These are phyloP conservation scores for Caligus rogercresseyi DNA, from an alignment of 1,140 invertebrate species.

Conservation along the genomic window DNA sequence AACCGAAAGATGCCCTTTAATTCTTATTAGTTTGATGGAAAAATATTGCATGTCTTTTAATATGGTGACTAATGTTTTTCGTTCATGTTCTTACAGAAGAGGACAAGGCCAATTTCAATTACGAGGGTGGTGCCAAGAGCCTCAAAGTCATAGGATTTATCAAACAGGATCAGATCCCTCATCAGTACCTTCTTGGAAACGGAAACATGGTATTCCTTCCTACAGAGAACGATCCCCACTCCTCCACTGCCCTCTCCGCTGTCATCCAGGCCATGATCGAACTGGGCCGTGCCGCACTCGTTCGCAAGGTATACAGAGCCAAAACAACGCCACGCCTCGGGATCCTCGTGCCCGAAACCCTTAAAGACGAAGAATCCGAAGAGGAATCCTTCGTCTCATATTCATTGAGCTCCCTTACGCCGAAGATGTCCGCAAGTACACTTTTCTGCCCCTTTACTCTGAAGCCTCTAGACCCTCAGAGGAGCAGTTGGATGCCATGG, in stretches of 20 bases:
- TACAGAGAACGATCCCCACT: not conserved
- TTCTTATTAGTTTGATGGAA: too few species aligned
- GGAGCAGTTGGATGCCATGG: slow-evolving; percentile 7
- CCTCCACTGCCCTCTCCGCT: not conserved
- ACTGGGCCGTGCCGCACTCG: not conserved
- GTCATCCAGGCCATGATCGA: not conserved
- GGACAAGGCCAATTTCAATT: slow-evolving; percentile 4
- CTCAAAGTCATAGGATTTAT: slow-evolving; percentile 6
- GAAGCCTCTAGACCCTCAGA: not conserved
- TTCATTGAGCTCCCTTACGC: slow-evolving; percentile 12
- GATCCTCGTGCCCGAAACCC: slow-evolving; percentile 5
- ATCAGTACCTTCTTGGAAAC: slow-evolving; percentile 6
- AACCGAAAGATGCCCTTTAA: too few species aligned
- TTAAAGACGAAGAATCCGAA: not conserved
- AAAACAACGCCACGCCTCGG: slow-evolving; percentile 1
- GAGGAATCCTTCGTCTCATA: not conserved
- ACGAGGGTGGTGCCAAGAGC: slow-evolving; percentile 10
- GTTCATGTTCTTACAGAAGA: slow-evolving; percentile 1
- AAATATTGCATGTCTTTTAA: not conserved
- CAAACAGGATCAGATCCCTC: not conserved
- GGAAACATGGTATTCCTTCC: slow-evolving; percentile 11
- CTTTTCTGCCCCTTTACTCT: slow-evolving; percentile 1
- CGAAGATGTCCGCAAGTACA: slow-evolving; percentile 4
- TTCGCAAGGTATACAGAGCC: slow-evolving; percentile 11
- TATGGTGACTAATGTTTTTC: not conserved